phyloP scores from a whole-genome alignment of 2,113 vertebrate species.

The Muntiacus muntjak region DNA sequence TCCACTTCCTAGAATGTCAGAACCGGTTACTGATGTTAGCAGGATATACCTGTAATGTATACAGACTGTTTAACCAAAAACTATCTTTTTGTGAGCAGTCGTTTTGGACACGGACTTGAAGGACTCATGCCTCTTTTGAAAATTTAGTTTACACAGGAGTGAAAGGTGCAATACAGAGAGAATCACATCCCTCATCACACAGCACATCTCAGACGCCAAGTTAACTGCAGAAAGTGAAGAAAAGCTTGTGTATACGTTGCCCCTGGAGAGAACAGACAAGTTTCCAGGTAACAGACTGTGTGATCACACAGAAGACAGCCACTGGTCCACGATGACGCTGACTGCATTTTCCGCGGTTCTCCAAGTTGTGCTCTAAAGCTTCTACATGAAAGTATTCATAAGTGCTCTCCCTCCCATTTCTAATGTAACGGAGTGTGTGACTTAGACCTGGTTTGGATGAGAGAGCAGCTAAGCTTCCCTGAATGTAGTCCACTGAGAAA shows the following conservation, averaged over 20 bases:
- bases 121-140: background rate
- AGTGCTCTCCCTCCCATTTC: background rate
- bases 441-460: background rate
- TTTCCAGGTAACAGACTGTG: conserved; percentile 79
- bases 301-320: background rate
- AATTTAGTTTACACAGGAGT: conserved; percentile 82
- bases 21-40: background rate
- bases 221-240: conserved; percentile 81
- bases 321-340: accelerated
- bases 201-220: conserved; percentile 81
- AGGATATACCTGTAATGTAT: background rate
- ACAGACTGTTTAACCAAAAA: background rate
- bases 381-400: background rate
- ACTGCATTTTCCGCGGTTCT: background rate
- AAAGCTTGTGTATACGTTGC: conserved; percentile 84
- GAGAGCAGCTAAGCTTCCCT: background rate
- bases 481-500: background rate
- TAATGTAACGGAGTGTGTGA: background rate
- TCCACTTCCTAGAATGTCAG: background rate
- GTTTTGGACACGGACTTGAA: background rate
- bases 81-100: background rate
- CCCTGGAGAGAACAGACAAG: conserved; percentile 82
- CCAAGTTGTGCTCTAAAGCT: background rate
- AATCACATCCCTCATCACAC: conserved; percentile 77
- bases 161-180: conserved; percentile 74